These are phyloP conservation scores for Zaprionus lineosus DNA, from an alignment of 2,888 invertebrate species.

Conservation along the genomic window DNA sequence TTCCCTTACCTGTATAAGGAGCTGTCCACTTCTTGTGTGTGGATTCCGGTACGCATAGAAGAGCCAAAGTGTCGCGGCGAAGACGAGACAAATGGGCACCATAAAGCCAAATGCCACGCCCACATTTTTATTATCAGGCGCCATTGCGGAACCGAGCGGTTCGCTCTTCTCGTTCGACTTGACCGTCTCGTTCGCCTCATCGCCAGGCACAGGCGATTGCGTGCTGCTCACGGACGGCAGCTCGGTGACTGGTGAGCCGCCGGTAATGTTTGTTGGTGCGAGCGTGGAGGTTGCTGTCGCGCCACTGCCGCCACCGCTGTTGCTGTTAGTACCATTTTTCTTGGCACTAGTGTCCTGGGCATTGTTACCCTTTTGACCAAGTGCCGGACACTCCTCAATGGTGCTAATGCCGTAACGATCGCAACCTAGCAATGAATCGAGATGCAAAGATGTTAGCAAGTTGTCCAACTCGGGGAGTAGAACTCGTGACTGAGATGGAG, in stretches of 20 bases:
- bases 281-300: constrained; percentile 14
- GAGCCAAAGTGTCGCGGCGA: constrained; percentile 90
- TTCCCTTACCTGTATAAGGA: constrained; percentile 94
- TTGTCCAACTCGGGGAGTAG: background rate
- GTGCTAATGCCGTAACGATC: constrained; percentile 69
- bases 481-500: background rate
- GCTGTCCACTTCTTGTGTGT: constrained; percentile 96
- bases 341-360: constrained; percentile 45
- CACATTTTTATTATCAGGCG: constrained; percentile 72
- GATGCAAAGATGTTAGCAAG: background rate
- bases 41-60: constrained; percentile 98
- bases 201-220: constrained; percentile 5
- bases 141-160: constrained; percentile 37
- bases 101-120: constrained; percentile 86
- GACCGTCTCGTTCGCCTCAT: background rate
- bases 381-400: constrained; percentile 70
- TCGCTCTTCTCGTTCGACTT: constrained; percentile 33
- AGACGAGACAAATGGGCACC: constrained; percentile 87
- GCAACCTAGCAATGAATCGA: constrained; percentile 75
- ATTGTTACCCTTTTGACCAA: constrained; percentile 81
- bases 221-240: constrained; percentile 50
- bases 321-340: constrained; percentile 10
- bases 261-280: constrained; percentile 3
- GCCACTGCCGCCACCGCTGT: constrained; percentile 4
- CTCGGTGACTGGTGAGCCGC: constrained; percentile 40